phyloP scores from a whole-genome alignment of 2,113 vertebrate genomes.

The Scartelaos histophorus region DNA sequence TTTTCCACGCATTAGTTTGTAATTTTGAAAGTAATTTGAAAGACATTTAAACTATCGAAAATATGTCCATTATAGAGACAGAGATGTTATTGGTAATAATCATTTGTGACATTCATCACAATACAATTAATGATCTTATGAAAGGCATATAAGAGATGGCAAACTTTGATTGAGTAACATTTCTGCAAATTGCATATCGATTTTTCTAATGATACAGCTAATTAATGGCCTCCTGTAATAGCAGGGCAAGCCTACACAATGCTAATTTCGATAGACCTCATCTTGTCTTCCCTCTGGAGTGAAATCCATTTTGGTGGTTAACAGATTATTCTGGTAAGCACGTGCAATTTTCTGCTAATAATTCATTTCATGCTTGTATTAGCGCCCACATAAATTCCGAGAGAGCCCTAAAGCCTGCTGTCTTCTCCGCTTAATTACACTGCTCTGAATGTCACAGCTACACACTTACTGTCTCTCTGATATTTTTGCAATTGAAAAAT shows the following conservation, averaged over 20 bases:
- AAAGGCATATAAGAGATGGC: neutral
- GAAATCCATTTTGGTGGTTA: slow-evolving; percentile 52
- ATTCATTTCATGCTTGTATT: slow-evolving; percentile 65
- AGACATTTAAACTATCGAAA: slow-evolving; percentile 13
- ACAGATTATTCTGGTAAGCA: slow-evolving; percentile 53
- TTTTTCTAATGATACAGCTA: slow-evolving; percentile 50
- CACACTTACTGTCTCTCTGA: neutral
- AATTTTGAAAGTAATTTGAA: too few relatives aligned
- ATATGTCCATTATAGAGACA: slow-evolving; percentile 22
- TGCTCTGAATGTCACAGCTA: slow-evolving; percentile 29
- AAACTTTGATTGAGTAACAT: slow-evolving; percentile 46
- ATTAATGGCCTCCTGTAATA: slow-evolving; percentile 52
- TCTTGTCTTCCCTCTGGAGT: slow-evolving; percentile 23
- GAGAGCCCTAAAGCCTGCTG: slow-evolving; percentile 59
- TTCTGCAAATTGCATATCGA: slow-evolving; percentile 61
- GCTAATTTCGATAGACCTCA: slow-evolving; percentile 22
- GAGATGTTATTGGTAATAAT: slow-evolving; percentile 25
- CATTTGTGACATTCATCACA: slow-evolving; percentile 11
- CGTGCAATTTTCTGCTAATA: slow-evolving; percentile 56
- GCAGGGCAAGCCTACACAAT: slow-evolving; percentile 15
- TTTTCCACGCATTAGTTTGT: neutral
- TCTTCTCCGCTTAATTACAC: slow-evolving; percentile 61
- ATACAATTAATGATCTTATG: neutral
- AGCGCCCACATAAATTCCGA: slow-evolving; percentile 63
- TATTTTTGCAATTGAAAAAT: neutral